Conservation (phyloP, 2,113 vertebrate genomes). For the Anhinga anhinga region DNA sequence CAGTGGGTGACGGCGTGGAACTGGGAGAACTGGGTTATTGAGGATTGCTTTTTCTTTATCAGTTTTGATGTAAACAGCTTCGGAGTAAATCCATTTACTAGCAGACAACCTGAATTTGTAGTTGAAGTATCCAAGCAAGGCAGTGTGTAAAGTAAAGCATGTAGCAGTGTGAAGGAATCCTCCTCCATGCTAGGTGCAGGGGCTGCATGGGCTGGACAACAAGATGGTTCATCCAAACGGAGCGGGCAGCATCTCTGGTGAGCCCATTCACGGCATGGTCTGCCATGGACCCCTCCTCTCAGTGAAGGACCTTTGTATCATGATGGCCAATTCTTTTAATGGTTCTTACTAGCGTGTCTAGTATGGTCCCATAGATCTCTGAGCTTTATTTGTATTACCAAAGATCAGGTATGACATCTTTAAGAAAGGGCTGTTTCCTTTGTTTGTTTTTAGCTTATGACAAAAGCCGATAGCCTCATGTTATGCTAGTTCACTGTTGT, state of each 20-base stretch:
- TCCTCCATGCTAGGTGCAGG: background rate
- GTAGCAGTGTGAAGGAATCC: background rate
- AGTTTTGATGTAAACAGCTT: background rate
- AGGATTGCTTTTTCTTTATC: background rate
- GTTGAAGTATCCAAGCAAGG: background rate
- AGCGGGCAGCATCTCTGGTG: background rate
- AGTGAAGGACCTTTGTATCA: background rate
- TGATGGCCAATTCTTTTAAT: background rate
- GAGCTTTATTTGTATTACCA: background rate
- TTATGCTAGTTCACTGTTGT: background rate
- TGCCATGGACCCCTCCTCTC: background rate
- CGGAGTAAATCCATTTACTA: background rate
- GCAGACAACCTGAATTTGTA: background rate
- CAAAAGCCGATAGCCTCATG: background rate
- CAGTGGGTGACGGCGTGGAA: background rate
- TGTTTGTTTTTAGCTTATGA: background rate
- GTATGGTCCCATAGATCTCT: background rate
- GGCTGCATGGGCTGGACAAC: background rate
- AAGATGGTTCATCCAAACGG: background rate
- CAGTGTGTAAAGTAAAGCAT: rapidly evolving
- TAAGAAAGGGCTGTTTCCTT: background rate
- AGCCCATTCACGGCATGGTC: background rate
- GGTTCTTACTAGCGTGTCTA: background rate
- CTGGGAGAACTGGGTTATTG: background rate
- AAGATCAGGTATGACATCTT: background rate